These are phyloP conservation scores for Pelecanoides urinatrix DNA, from an alignment of 2,113 vertebrate species.

Conservation along the genomic window DNA sequence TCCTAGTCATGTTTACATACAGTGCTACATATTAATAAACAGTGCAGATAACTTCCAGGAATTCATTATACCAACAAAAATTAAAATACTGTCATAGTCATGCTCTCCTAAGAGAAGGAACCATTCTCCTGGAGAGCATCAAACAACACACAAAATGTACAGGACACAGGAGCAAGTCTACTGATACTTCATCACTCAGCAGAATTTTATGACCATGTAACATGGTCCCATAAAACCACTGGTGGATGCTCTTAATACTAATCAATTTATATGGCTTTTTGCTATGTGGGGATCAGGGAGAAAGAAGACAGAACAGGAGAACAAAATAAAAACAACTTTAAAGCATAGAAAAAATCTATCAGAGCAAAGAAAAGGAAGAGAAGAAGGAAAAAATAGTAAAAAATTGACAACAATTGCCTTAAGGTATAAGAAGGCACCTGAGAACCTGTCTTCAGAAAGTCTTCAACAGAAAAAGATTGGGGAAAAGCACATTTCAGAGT, in stretches of 20 bases:
- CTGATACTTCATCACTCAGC: not conserved
- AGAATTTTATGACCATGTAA: not conserved
- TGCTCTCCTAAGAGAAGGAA: not conserved
- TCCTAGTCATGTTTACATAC: not conserved
- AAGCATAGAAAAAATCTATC: not conserved
- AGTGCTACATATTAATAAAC: not conserved
- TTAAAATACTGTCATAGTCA: not conserved
- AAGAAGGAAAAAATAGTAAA: not conserved
- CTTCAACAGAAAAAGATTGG: not conserved
- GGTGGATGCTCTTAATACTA: not conserved
- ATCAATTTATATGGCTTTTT: not conserved
- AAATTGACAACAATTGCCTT: not conserved
- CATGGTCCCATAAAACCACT: not conserved
- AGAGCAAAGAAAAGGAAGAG: not conserved
- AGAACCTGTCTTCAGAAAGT: not conserved
- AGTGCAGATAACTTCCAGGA: not conserved
- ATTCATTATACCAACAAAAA: not conserved
- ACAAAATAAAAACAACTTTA: conserved; percentile 8
- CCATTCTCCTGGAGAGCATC: not conserved
- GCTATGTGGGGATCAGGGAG: not conserved
- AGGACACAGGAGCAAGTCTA: not conserved
- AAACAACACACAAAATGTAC: not conserved
- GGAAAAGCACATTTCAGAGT: not conserved
- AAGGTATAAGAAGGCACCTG: not conserved
- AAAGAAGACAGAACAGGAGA: not conserved